Evolutionary conservation across 2,888 invertebrate genomes (phyloP).

Genomic region (Lithophane semibrunnea): DNA sequence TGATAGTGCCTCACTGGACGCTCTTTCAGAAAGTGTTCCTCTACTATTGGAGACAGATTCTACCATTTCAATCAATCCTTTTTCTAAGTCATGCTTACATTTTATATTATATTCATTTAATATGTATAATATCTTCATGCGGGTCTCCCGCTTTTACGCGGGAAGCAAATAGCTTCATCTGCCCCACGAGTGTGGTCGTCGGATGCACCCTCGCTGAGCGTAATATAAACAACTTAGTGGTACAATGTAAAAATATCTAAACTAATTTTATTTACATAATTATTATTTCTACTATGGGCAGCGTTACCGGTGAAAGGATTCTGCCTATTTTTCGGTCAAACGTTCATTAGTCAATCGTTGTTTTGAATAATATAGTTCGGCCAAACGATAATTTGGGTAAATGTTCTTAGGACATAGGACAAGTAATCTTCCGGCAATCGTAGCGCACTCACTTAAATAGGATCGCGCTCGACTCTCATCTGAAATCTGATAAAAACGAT

Average conservation of each 20-base stretch:
- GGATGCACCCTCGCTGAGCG: constrained; percentile 36
- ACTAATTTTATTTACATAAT: constrained; percentile 24
- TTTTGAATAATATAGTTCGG: too few relatives aligned
- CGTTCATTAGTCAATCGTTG: not conserved
- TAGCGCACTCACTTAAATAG: not conserved
- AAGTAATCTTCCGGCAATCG: not conserved
- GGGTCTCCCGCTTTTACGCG: constrained; percentile 4
- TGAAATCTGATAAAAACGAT: too few relatives aligned
- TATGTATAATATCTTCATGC: not conserved
- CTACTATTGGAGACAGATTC: not conserved
- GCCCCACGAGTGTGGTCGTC: constrained; percentile 47
- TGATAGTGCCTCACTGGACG: not conserved
- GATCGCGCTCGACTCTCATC: not conserved
- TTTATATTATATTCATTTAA: not conserved
- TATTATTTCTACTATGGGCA: not conserved
- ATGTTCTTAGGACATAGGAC: not conserved
- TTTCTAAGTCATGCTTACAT: not conserved
- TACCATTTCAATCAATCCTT: not conserved
- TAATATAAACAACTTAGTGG: constrained; percentile 43
- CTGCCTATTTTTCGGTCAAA: not conserved
- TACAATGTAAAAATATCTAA: constrained; percentile 42
- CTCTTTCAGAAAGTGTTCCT: not conserved
- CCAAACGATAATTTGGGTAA: not conserved
- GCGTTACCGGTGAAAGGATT: not conserved
- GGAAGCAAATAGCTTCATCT: constrained; percentile 5